phyloP scores from a whole-genome alignment of 2,113 vertebrate genomes.

The Clarias batrachus region DNA sequence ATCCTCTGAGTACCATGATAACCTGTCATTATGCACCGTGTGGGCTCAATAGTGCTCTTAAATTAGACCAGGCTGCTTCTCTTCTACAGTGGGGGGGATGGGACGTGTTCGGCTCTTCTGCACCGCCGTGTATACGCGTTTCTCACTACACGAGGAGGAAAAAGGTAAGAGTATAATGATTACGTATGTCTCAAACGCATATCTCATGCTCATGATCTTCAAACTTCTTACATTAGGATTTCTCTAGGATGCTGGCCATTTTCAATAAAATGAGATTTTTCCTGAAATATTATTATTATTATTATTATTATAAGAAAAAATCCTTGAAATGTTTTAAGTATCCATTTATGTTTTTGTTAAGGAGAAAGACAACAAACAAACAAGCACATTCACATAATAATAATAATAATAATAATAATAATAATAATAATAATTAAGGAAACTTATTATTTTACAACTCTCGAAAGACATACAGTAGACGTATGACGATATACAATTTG shows the following conservation, averaged over 20 bases:
- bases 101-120: neutral
- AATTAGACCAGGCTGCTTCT: constrained; percentile 27
- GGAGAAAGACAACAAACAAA: too few relatives aligned
- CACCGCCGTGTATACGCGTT: neutral
- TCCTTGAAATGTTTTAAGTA: neutral
- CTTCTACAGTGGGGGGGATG: constrained; percentile 4
- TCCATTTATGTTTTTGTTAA: neutral
- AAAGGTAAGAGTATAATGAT: neutral
- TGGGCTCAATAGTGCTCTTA: constrained; percentile 30
- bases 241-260: neutral
- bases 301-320: neutral
- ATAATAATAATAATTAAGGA: neutral
- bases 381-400: neutral
- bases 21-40: constrained; percentile 34
- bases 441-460: neutral
- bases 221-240: neutral
- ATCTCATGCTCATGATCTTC: neutral
- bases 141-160: neutral
- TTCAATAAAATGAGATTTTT: neutral
- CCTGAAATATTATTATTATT: neutral
- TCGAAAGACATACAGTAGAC: neutral
- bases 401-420: neutral
- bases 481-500: neutral
- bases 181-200: neutral
- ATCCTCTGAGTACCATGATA: constrained; percentile 29